Base-by-base conservation (phyloP, 2,113 vertebrate species). In the Solea senegalensis region DNA sequence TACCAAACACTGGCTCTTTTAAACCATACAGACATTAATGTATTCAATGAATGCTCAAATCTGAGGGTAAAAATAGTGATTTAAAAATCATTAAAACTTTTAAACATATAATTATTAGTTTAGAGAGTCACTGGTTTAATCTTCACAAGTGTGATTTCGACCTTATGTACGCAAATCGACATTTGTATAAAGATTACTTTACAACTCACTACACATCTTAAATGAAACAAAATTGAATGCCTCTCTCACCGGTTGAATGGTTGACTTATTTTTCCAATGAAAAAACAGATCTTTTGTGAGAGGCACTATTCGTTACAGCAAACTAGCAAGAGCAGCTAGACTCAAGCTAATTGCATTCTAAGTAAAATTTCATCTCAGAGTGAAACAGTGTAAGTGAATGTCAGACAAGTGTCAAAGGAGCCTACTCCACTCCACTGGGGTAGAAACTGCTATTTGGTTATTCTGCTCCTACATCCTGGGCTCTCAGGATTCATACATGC, bases 331-430 rank as follows among this genome's bases (percentile, higher is more conserved):
- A 67, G 67, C 65, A 58, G 73, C 69, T 55, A 56, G 50, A 73
- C 76, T 84, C 61, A 3, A 2, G 66, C 84, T 92, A 91, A 93
- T 92, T 91, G 90, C 74, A 63, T 85, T 91, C 88, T 90, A 91
- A 94, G 92, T 91, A 91, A 91, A 91, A 92, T 91, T 88, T 92
- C 59, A 89, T 90, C 83, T 90, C 66, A 68, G 83, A 90, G 79
- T 74, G 72, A 49, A 89, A 78, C 67, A 15, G 76, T 74, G 87
- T 89, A 76, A 64, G 78, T 75, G 88, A 85, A 90, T 93, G 91
- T 92, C 86, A 86, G 86, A 93, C 86, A 92, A 91, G 85, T 80
- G 84, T 88, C 85, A 80, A 51, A 75, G 85, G 82, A 90, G 72
- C 72, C 48, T 67, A 71, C 69, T 78, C 43, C 66, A 79, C 80